These are phyloP conservation scores for Asarcornis scutulata DNA, from an alignment of 2,113 vertebrate species.

Conservation along the genomic window DNA sequence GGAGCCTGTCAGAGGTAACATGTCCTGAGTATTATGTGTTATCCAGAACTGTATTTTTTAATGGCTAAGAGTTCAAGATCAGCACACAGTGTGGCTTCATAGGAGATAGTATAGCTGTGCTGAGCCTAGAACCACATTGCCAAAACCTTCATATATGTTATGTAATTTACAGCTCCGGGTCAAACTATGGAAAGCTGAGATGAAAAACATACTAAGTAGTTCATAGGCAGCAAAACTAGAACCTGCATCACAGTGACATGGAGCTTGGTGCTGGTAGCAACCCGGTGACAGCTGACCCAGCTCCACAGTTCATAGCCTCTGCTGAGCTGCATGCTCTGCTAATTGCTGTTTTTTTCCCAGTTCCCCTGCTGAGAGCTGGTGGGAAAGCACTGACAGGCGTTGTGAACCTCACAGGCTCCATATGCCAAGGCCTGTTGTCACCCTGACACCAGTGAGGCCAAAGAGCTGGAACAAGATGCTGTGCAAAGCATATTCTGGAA, in stretches of 20 bases:
- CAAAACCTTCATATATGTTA: fast-evolving
- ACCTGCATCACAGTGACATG: neutral
- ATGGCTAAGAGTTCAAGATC: neutral
- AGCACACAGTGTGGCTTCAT: neutral
- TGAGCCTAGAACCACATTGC: neutral
- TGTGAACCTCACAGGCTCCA: neutral
- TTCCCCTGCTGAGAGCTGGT: neutral
- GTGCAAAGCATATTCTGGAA: neutral
- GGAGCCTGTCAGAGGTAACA: neutral
- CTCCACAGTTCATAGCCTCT: neutral
- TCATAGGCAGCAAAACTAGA: neutral
- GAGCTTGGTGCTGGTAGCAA: neutral
- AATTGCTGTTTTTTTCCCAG: neutral
- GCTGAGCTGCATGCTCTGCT: neutral
- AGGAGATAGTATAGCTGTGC: neutral
- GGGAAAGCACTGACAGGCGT: neutral
- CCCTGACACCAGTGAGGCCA: neutral
- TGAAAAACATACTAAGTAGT: neutral
- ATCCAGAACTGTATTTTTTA: neutral
- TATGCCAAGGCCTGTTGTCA: neutral
- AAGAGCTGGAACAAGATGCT: neutral
- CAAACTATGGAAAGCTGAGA: neutral
- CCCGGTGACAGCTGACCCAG: neutral
- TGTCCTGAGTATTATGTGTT: neutral
- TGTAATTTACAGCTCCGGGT: neutral